Evolutionary conservation across 2,888 invertebrate genomes (phyloP).

Genomic region (Leptogaster cylindrica): DNA sequence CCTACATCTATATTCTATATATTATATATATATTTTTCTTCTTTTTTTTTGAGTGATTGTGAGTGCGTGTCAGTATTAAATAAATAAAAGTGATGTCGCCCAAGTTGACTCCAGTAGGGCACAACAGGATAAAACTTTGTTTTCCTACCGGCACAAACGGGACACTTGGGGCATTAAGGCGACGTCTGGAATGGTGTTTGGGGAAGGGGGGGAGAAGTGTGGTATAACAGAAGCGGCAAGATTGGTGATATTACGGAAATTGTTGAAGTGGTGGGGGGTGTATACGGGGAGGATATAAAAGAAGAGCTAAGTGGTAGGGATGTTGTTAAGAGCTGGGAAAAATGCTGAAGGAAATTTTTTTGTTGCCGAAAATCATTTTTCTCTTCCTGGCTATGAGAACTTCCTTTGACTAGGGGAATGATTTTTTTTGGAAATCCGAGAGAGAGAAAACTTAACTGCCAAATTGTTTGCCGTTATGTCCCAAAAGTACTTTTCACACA

Average conservation of each 20-base stretch:
- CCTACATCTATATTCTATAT: no score
- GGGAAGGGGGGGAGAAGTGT: no score
- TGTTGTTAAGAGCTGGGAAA: background rate
- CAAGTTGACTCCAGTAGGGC: conserved; percentile 9
- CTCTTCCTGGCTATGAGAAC: conserved; percentile 26
- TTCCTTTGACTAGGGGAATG: conserved; percentile 26
- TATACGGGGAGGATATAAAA: no score
- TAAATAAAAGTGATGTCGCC: conserved; percentile 41
- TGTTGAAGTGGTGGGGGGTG: no score
- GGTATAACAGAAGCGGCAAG: no score
- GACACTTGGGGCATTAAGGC: no score
- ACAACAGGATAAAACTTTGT: conserved; percentile 29
- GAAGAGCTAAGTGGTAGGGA: background rate
- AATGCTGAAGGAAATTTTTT: conserved; percentile 8
- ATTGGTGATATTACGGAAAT: no score
- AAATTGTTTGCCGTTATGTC: conserved; percentile 24
- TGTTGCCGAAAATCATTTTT: conserved; percentile 32
- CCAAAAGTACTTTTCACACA: conserved; percentile 36
- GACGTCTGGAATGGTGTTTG: no score
- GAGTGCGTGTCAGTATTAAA: conserved; percentile 44
- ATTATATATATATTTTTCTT: no score
- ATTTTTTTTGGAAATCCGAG: no score
- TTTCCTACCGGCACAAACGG: no score
- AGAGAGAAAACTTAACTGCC: conserved; percentile 23
- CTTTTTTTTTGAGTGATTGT: conserved; percentile 45